Conservation (phyloP, 2,797 vertebrate species). For the Urocyon cinereoargenteus region DNA sequence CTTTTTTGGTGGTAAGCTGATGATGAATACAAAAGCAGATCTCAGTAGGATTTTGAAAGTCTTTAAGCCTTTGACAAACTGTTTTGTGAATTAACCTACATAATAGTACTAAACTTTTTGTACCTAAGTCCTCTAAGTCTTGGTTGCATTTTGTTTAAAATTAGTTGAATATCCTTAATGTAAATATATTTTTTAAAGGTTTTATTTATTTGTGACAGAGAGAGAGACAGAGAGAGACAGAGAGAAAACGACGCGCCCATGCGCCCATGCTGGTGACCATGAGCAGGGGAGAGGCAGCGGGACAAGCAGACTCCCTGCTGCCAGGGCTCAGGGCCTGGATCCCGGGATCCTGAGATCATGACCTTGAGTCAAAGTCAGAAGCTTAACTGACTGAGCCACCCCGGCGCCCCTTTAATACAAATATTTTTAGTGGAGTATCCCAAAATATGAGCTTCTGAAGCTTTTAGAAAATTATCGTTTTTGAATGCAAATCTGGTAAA, state of each 20-base stretch:
- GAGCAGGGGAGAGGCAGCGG: neutral
- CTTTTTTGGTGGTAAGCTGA: neutral
- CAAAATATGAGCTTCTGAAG: slow-evolving; percentile 7
- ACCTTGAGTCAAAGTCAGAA: neutral
- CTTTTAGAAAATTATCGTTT: neutral
- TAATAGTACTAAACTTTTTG: neutral
- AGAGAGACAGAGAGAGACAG: neutral
- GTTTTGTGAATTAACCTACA: slow-evolving; percentile 28
- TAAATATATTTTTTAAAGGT: slow-evolving; percentile 17
- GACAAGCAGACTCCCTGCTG: neutral
- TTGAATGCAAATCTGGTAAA: neutral
- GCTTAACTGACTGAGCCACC: neutral
- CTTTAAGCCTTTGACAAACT: slow-evolving; percentile 19
- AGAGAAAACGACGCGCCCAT: no score
- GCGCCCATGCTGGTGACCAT: neutral
- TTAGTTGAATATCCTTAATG: slow-evolving; percentile 22
- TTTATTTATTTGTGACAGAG: neutral
- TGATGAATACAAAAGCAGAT: slow-evolving; percentile 27
- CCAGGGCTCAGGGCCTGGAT: neutral
- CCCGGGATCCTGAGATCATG: neutral
- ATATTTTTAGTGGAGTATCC: neutral
- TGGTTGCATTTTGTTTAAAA: slow-evolving; percentile 18
- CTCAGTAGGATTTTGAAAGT: slow-evolving; percentile 41
- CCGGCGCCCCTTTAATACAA: neutral
- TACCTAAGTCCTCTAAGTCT: neutral